Base-by-base conservation (phyloP, 2,888 invertebrate genomes). In the Hirudinaria manillensis region DNA sequence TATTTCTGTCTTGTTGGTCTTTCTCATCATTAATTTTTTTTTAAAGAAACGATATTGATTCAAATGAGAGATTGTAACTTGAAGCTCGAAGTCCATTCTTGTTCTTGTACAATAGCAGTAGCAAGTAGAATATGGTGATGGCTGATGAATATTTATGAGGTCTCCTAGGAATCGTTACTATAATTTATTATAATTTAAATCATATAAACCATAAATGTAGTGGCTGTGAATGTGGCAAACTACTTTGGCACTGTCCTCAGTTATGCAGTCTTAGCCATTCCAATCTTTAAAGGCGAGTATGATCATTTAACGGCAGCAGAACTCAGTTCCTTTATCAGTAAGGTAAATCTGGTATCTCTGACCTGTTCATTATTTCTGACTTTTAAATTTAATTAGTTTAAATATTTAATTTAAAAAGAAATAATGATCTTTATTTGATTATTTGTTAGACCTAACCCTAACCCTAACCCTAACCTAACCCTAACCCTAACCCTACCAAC, bases 191-290 rank as follows among this genome's bases (percentile, higher is more conserved):
- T 45, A 6, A 45, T 45, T 45, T 21, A 27, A 27, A 61, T 16
- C 21, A 21, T 53, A 16, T 53, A 53, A 53, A 53, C 29, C 29
- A 2, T 4, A 7, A 27, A 61, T 29, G 1, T 83, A 87, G 87
- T 85, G 80, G 85, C 83, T 74, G 82, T 86, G 75, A 82, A 84
- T 72, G 65, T 84, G 65, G 87, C 86, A 80, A 87, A 88, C 79
- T 89, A 89, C 81, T 81, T 88, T 61, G 89, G 88, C 34, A 86
- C 88, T 77, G 88, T 89, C 75, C 82, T 89, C 16, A 87, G 88
- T 78, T 89, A 88, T 81, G 80, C 89, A 21, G 86, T 88, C 51
- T 81, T 89, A 29, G 87, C 87, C 6, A 81, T 88, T 75, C 88
- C 89, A 1, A 85, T 89, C 76, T 89, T 89, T 80, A 78, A 83